phyloP scores from a whole-genome alignment of 2,113 vertebrate species.

The Thamnophis sirtalis region DNA sequence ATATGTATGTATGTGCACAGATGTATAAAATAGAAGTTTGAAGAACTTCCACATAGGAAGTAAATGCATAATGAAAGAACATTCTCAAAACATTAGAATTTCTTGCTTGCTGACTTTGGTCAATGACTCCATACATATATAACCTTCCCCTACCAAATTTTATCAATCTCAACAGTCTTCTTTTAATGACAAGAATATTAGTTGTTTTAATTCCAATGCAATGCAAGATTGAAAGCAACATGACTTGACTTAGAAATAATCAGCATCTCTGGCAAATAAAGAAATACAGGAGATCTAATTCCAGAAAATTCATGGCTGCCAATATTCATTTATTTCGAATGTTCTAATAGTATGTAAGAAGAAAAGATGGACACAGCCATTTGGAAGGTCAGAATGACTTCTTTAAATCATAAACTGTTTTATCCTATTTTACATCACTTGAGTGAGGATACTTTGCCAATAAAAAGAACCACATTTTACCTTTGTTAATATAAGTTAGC shows the following conservation, averaged over 20 bases:
- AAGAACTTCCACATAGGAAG: not conserved
- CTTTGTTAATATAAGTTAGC: conserved; percentile 60
- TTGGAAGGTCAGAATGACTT: not conserved
- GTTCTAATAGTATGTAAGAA: not conserved
- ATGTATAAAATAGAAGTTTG: not conserved
- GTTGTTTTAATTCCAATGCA: not conserved
- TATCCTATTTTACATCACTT: conserved; percentile 12
- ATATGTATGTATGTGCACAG: not conserved
- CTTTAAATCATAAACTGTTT: conserved; percentile 36
- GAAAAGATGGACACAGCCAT: not conserved
- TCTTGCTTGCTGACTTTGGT: not conserved
- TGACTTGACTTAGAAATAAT: not conserved
- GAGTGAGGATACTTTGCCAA: conserved; percentile 30
- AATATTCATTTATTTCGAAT: not conserved
- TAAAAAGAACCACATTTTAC: conserved; percentile 44
- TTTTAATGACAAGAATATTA: not conserved
- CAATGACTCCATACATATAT: not conserved
- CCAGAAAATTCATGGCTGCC: not conserved
- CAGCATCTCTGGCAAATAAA: not conserved
- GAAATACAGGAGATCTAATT: not conserved
- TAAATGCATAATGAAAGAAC: not conserved
- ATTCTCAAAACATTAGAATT: not conserved
- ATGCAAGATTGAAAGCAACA: not conserved
- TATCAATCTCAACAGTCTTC: not conserved
- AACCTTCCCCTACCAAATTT: not conserved